Conservation (phyloP, 1,140 invertebrate species). For the Calliopsis andreniformis region DNA sequence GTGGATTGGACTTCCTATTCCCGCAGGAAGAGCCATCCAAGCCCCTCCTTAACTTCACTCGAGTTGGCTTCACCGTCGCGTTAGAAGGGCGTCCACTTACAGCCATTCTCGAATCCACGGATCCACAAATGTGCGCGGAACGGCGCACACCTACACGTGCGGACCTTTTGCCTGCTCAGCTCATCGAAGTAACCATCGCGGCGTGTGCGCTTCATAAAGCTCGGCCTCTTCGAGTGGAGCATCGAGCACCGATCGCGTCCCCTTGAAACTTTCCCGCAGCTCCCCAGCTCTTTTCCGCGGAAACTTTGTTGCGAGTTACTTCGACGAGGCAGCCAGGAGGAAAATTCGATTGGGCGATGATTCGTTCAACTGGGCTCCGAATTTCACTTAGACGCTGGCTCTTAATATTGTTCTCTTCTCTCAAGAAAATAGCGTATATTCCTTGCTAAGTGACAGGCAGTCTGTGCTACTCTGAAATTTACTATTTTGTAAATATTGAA, state of each 20-base stretch:
- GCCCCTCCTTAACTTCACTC: slow-evolving; percentile 68
- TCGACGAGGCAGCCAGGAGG: background rate
- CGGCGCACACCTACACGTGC: slow-evolving; percentile 6
- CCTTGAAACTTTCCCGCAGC: slow-evolving; percentile 21
- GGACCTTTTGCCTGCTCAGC: slow-evolving; percentile 10
- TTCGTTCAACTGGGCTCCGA: background rate
- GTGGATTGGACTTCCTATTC: slow-evolving; percentile 75
- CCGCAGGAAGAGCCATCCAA: slow-evolving; percentile 67
- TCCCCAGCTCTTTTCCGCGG: background rate
- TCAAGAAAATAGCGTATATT: no score
- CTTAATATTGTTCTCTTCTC: no score
- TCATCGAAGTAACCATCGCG: slow-evolving; percentile 58
- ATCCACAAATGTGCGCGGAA: slow-evolving; percentile 22
- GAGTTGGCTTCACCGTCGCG: slow-evolving; percentile 65
- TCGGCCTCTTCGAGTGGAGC: slow-evolving; percentile 60
- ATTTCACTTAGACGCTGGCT: no score
- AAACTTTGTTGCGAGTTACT: slow-evolving; percentile 23
- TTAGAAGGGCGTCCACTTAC: slow-evolving; percentile 54
- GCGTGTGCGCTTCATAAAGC: slow-evolving; percentile 68
- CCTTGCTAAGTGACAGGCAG: no score
- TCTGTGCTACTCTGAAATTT: no score
- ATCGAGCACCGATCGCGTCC: slow-evolving; percentile 45
- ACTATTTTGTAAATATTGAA: no score
- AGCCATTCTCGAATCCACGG: slow-evolving; percentile 38
- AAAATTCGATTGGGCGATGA: slow-evolving; percentile 14